Percentiles rank a stretch among this genome's conserved stretches.
phyloP scores from a whole-genome alignment of 2,113 vertebrate genomes.

The Limanda limanda region DNA sequence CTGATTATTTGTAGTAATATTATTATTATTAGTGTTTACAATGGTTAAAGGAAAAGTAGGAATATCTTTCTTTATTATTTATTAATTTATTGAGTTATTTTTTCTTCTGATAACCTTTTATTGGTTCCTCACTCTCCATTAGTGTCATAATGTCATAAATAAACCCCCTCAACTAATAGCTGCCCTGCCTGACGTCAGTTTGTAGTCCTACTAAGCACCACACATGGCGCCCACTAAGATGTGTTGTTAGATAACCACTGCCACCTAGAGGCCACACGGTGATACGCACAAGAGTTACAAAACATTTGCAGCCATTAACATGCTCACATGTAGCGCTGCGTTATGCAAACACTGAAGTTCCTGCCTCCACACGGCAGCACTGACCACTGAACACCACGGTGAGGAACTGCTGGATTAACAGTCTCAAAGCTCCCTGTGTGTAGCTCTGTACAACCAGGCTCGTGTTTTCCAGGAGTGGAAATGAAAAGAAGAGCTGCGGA shows the following conservation, averaged over 20 bases:
- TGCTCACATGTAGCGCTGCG: slow-evolving; percentile 39
- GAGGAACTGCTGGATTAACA: background rate
- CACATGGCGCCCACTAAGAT: slow-evolving; percentile 15
- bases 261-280: slow-evolving; percentile 24
- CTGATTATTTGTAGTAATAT: no score
- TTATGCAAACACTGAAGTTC: slow-evolving; percentile 31
- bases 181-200: background rate
- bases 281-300: slow-evolving; percentile 59
- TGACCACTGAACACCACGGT: background rate
- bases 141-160: no score
- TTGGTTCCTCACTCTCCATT: no score
- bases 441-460: background rate
- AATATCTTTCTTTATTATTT: no score
- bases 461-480: background rate
- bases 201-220: slow-evolving; percentile 35
- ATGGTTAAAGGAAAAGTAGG: no score
- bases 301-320: slow-evolving; percentile 55
- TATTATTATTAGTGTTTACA: no score
- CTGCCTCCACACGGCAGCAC: background rate
- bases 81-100: no score
- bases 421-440: background rate
- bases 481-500: slow-evolving; percentile 63
- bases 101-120: background rate
- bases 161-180: no score
- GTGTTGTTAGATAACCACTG: background rate